phyloP scores from a whole-genome alignment of 2,797 vertebrate genomes.

The Pipistrellus kuhlii region DNA sequence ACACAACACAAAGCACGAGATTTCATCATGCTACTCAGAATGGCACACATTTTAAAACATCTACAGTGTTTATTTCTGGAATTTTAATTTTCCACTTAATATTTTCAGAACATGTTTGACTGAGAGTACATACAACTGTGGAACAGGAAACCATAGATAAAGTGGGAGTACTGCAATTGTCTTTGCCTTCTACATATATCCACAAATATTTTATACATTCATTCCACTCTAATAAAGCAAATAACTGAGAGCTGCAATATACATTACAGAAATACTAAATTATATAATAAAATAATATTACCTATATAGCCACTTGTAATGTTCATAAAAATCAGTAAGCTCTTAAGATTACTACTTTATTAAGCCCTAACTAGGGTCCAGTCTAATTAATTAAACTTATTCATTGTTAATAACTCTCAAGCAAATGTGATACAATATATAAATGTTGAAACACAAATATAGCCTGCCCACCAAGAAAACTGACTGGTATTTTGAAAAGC shows the following conservation, averaged over 20 bases:
- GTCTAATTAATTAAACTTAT: constrained; percentile 43
- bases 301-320: not conserved
- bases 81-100: not conserved
- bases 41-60: not conserved
- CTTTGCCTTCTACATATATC: not conserved
- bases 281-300: not conserved
- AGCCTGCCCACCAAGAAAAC: not conserved
- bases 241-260: not conserved
- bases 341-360: not conserved
- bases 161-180: not conserved
- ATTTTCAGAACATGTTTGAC: not conserved
- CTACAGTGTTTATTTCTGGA: not conserved
- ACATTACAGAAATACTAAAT: constrained; percentile 12
- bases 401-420: constrained; percentile 46
- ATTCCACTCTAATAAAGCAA: not conserved
- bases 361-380: not conserved
- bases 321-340: constrained; percentile 31
- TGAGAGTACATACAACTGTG: not conserved
- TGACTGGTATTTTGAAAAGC: not conserved
- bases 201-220: not conserved
- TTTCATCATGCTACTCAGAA: not conserved
- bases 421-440: constrained; percentile 10
- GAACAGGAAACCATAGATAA: not conserved
- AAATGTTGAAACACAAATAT: not conserved
- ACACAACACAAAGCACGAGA: not conserved